A percentile compares a stretch with the other conserved stretches of the same genome.
phyloP scores from a whole-genome alignment of 2,113 vertebrate genomes.

The Corydoras maculifer region DNA sequence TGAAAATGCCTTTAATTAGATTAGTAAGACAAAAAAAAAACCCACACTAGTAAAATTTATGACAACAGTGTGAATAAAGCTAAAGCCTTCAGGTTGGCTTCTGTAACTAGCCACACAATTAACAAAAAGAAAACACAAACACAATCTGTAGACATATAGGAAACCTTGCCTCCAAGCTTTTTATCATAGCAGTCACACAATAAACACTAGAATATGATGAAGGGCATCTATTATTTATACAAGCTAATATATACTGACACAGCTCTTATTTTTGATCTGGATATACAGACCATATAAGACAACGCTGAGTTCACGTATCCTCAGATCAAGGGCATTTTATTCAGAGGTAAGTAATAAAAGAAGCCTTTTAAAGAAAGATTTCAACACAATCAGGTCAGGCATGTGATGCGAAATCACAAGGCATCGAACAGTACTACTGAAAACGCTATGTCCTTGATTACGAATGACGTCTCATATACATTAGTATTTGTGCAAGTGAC shows the following conservation, averaged over 20 bases:
- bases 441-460: background rate
- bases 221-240: constrained; percentile 36
- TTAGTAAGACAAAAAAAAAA: constrained; percentile 10
- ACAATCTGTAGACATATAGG: constrained; percentile 34
- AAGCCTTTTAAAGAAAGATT: no score
- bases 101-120: constrained; percentile 35
- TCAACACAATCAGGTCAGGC: no score
- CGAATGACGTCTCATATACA: background rate
- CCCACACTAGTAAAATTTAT: background rate
- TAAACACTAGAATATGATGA: background rate
- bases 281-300: background rate
- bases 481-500: constrained; percentile 3
- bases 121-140: constrained; percentile 36
- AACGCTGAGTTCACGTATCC: no score
- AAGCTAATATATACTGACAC: constrained; percentile 4
- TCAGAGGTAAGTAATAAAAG: no score
- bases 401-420: no score
- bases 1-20: constrained; percentile 2
- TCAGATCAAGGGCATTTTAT: no score
- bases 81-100: constrained; percentile 24
- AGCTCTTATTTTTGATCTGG: constrained; percentile 1
- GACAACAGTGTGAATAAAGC: constrained; percentile 38
- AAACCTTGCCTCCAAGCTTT: no score
- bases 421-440: no score
- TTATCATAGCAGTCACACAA: no score